These are phyloP conservation scores for Toxotes chatareus DNA, from an alignment of 2,113 vertebrate genomes.

Conservation along the genomic window DNA sequence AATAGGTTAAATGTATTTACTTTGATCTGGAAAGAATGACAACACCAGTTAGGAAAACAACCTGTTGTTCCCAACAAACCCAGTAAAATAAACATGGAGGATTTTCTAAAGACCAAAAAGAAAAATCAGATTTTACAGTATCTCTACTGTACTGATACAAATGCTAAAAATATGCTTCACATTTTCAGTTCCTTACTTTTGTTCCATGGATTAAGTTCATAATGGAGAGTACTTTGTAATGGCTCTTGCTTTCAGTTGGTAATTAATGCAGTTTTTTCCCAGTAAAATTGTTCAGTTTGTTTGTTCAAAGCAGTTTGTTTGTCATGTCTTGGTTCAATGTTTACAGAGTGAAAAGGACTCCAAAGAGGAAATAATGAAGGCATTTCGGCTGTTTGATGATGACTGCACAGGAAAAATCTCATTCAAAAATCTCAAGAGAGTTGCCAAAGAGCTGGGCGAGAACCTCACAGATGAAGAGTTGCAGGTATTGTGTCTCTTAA, in stretches of 20 bases:
- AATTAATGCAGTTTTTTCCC: neutral
- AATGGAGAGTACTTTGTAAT: neutral
- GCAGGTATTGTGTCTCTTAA: conserved; percentile 82
- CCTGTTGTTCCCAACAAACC: neutral
- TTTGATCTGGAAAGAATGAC: neutral
- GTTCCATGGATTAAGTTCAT: neutral
- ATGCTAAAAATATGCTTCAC: no score
- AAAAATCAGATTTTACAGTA: neutral
- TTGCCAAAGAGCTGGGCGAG: conserved; percentile 94
- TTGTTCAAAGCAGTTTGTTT: neutral
- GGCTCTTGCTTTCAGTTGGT: neutral
- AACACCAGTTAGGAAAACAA: neutral
- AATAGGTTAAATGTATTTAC: neutral
- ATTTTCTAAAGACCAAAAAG: neutral
- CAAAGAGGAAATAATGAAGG: conserved; percentile 95
- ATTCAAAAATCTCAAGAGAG: conserved; percentile 93
- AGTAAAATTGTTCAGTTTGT: neutral
- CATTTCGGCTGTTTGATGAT: conserved; percentile 94
- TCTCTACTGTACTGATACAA: neutral
- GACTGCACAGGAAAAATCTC: conserved; percentile 94
- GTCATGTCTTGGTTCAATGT: conserved; percentile 1
- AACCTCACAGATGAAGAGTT: conserved; percentile 94
- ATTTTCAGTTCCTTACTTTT: neutral
- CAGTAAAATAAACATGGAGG: neutral
- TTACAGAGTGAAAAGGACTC: conserved; percentile 91